Evolutionary conservation across 2,888 invertebrate genomes (phyloP), one percentile per base, ranked within the genome.

Genomic region (Xanthorhoe designata): DNA sequence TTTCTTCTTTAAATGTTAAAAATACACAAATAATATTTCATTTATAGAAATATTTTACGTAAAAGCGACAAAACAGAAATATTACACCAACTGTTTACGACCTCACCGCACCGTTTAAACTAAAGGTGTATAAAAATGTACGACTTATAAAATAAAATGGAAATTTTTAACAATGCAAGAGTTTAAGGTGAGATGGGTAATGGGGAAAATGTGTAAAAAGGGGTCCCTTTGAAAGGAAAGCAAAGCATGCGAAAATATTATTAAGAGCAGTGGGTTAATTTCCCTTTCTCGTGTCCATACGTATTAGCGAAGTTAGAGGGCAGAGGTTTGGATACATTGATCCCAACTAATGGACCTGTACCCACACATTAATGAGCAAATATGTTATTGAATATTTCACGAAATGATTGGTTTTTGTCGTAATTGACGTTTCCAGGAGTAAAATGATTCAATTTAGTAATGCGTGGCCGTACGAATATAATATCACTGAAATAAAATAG

Each of bases 221-320:
- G 85, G 83, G 86, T 85, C 87, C 89, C 88, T 90, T 91, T 88
- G 85, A 86, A 86, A 86, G 83, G 84, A 88, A 90, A 89, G 86
- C 88, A 85, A 88, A 88, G 88, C 92, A 92, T 91, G 92, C 91
- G 91, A 92, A 89, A 91, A 88, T 83, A 89, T 90, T 91, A 92
- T 92, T 92, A 92, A 87, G 90, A 86, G 85, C 86, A 90, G 82
- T 88, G 86, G 91, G 92, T 90, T 92, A 91, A 91, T 91, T 89
- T 83, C 79, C 83, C 80, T 86, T 90, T 92, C 85, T 88, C 92
- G 90, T 92, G 91, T 83, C 85, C 87, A 87, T 89, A 86, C 77
- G 87, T 88, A 89, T 91, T 90, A 91, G 84, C 80, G 73, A 83
- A 84, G 83, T 87, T 88, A 85, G 84, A 76, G 78, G 78, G 81